Evolutionary conservation across 2,113 vertebrate species (phyloP).

Genomic region (Eulemur rufifrons): DNA sequence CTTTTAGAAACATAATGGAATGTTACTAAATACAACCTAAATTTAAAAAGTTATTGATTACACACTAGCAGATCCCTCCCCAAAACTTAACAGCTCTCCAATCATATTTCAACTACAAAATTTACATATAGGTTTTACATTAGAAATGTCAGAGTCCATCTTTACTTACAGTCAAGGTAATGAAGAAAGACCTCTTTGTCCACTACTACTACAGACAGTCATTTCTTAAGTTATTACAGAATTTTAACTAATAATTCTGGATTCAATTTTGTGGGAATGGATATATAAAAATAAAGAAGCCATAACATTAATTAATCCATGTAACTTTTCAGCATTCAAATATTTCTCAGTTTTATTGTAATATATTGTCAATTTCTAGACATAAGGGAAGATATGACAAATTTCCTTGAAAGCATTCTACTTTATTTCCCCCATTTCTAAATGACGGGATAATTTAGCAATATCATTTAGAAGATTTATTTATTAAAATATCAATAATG

Average conservation of each 20-base stretch:
- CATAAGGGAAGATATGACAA: background rate
- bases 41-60: constrained; percentile 79
- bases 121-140: constrained; percentile 70
- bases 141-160: constrained; percentile 74
- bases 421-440: constrained; percentile 34
- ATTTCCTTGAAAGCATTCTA: constrained; percentile 44
- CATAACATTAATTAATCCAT: constrained; percentile 47
- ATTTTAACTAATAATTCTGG: background rate
- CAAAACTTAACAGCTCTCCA: constrained; percentile 67
- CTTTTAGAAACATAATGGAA: constrained; percentile 83
- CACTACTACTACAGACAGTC: background rate
- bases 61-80: constrained; percentile 63
- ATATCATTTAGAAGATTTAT: constrained; percentile 53
- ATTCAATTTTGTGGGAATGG: constrained; percentile 56
- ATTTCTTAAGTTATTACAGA: constrained; percentile 29
- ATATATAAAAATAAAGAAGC: background rate
- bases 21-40: constrained; percentile 83
- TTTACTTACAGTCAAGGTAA: constrained; percentile 56
- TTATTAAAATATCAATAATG: constrained; percentile 1
- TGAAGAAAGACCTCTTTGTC: constrained; percentile 65
- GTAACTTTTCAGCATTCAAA: constrained; percentile 22
- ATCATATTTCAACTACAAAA: constrained; percentile 71
- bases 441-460: constrained; percentile 68
- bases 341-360: constrained; percentile 9
- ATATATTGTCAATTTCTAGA: background rate